A percentile compares a stretch with the other conserved stretches of the same genome.
Conservation (phyloP, 2,113 vertebrate genomes). For the Lampris megalopsis region DNA sequence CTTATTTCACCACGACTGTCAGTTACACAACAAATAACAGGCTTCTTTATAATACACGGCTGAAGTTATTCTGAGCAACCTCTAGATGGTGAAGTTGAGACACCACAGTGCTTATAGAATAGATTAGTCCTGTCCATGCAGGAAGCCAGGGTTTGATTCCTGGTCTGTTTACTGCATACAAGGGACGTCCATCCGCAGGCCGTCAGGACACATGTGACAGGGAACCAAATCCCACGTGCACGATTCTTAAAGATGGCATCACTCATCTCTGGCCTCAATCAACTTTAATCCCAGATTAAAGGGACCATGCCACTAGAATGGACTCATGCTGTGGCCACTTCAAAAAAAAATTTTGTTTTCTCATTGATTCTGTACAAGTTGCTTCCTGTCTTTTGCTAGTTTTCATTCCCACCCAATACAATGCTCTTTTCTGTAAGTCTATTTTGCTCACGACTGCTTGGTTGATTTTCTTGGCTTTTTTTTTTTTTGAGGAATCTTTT, state of each 20-base stretch:
- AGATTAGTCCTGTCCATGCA: conserved; percentile 3
- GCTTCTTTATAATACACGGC: no score
- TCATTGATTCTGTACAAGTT: conserved; percentile 37
- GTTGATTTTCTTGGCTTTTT: no score
- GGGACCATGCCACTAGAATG: conserved; percentile 47
- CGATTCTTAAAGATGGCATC: conserved; percentile 69
- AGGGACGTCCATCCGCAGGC: conserved; percentile 13
- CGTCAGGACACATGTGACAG: conserved; percentile 55
- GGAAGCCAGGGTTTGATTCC: conserved; percentile 6
- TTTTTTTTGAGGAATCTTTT: no score
- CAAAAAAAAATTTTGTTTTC: no score
- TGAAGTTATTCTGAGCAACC: no score
- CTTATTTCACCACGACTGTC: no score
- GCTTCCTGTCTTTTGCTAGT: neutral
- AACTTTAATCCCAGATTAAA: conserved; percentile 81
- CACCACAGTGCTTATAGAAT: no score
- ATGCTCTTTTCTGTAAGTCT: no score
- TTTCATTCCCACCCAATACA: neutral
- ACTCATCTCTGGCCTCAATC: conserved; percentile 73
- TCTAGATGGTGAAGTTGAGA: no score
- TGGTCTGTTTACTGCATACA: neutral
- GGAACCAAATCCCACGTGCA: conserved; percentile 58
- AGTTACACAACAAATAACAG: no score
- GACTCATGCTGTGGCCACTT: conserved; percentile 8
- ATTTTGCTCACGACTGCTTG: no score